Base-by-base conservation (phyloP, 2,888 invertebrate species). In the Fragum sueziense region DNA sequence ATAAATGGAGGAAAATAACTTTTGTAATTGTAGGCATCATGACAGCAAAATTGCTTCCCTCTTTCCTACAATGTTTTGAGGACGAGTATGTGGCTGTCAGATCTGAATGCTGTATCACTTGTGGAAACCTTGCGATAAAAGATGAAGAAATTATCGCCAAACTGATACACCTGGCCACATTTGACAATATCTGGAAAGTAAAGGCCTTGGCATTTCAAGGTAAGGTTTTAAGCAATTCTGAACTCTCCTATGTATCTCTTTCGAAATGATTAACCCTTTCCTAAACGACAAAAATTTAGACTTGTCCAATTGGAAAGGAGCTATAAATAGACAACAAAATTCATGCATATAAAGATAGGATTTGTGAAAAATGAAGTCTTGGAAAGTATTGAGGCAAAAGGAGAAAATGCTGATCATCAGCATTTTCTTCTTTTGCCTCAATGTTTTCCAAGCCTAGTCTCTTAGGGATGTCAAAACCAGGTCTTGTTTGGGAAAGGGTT, bases 121-220 rank as follows among this genome's bases (percentile, higher is more conserved):
- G 90, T 74, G 89, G 90, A 20, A 91, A 91, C 74, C 88, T 93
- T 17, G 84, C 84, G 37, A 91, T 93, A 59, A 85, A 88, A 54
- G 93, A 93, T 62, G 89, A 89, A 27, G 86, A 88, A 25, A 87
- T 92, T 22, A 65, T 91, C 1, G 86, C 90, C 17, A 88, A 90
- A 70, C 87, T 93, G 20, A 82, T 93, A 31, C 85, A 90, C 41
- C 82, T 92, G 2, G 92, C 93, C 20, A 91, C 91, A 54, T 92
- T 90, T 88, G 93, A 93, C 79, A 90, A 91, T 2, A 89, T 91
- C 70, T 93, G 93, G 92, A 92, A 91, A 84, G 90, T 93, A 74
- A 93, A 93, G 86, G 93, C 93, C 29, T 77, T 91, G 7, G 93
- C 93, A 17, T 89, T 93, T 76, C 92, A 93, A 91, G 92, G 93